Evolutionary conservation across 2,888 invertebrate genomes (phyloP), one percentile per base, ranked within the genome.

Genomic region (Drosophila borealis): DNA sequence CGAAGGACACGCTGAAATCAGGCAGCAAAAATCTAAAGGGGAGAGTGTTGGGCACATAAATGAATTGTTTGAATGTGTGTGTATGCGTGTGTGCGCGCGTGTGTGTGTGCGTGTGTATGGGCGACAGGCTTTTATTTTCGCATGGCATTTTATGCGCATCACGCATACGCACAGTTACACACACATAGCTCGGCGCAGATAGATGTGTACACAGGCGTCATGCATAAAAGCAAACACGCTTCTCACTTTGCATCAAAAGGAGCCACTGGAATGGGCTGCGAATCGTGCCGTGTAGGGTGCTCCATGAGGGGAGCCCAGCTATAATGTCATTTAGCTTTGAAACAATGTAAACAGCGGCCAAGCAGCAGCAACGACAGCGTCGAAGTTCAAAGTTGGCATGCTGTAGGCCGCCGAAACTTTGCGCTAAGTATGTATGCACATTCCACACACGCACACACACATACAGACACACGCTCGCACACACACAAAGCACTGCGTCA

Each of bases 271-370:
- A 14, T 13, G 39, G 34, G 48, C 41, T 36, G 36, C 36, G 29
- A 29, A 29, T 36, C 11, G 36, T 36, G 14, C 8, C 39, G 21
- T 8, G 39, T 13, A 9, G 14, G 34, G 21, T 3, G 42, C 4
- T 8, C n/a, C 33, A 2, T 29, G 29, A 10, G 21, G 13, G 4
- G 8, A 39, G 9, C 48, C 9, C 42, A 48, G 75, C 84, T 81
- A 81, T 86, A 88, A 85, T 87, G 89, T 86, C 87, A 86, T 86
- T 86, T 88, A 86, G 87, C 85, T 86, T 86, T 80, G 87, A 83
- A 77, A 88, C 88, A 88, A 83, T 83, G 89, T 86, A 88, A 86
- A 86, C 88, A 88, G 72, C 68, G 76, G 51, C 62, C 69, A 51
- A 49, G 34, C 42, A 53, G 48, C 64, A 64, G 29, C 29, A 49